These are phyloP conservation scores for Indicator maculatus DNA, from an alignment of 2,113 vertebrate species.

Conservation along the genomic window DNA sequence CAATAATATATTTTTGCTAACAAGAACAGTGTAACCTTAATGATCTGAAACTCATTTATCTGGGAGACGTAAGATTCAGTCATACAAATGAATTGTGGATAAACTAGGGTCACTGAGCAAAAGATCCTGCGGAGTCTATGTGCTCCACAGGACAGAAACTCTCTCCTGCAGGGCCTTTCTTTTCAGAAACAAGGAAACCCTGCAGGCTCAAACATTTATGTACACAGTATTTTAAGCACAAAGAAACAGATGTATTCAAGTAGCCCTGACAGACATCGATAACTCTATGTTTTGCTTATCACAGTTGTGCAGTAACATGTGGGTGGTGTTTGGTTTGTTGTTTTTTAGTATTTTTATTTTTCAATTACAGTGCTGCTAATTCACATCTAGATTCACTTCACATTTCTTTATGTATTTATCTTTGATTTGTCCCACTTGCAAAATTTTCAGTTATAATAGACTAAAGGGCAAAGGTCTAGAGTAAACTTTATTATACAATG, in stretches of 20 bases:
- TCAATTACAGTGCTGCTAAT: neutral
- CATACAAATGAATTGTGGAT: slow-evolving; percentile 55
- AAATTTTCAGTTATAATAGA: neutral
- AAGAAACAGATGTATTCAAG: neutral
- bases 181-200: slow-evolving; percentile 57
- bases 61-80: slow-evolving; percentile 7
- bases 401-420: neutral
- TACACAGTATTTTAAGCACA: slow-evolving; percentile 34
- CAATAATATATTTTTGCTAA: slow-evolving; percentile 36
- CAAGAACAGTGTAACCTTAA: slow-evolving; percentile 35
- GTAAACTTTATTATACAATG: neutral
- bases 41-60: slow-evolving; percentile 46
- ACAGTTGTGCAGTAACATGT: neutral
- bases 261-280: accelerated
- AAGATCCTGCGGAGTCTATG: slow-evolving; percentile 39
- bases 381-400: neutral
- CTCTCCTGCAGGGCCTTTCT: slow-evolving; percentile 58
- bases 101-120: slow-evolving; percentile 54
- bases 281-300: neutral
- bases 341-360: neutral
- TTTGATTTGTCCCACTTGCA: neutral
- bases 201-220: slow-evolving; percentile 24
- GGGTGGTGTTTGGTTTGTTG: neutral
- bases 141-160: slow-evolving; percentile 43
- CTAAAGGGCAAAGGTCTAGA: neutral